These are phyloP conservation scores for Hippocampus abdominalis DNA, from an alignment of 2,113 vertebrate species.

Conservation along the genomic window DNA sequence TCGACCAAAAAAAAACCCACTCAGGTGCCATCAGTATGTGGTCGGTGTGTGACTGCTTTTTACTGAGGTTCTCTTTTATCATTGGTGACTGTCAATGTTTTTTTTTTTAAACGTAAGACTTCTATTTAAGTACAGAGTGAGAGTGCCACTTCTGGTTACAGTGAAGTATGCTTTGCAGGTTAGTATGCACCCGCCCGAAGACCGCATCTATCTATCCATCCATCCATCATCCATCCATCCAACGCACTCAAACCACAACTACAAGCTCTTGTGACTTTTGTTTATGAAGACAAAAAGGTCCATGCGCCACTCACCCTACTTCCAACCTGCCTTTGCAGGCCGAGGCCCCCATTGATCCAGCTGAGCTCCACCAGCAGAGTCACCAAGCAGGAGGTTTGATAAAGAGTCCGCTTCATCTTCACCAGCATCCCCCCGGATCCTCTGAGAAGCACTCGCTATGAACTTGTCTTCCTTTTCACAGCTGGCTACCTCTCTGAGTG, in stretches of 20 bases:
- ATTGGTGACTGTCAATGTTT: too few species aligned
- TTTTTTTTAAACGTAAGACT: too few species aligned
- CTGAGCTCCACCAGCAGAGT: conserved; percentile 56
- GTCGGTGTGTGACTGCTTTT: too few species aligned
- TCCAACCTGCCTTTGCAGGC: conserved; percentile 39
- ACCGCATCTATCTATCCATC: too few species aligned
- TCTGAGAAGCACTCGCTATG: conserved; percentile 12
- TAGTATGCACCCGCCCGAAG: too few species aligned
- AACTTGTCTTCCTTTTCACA: conserved; percentile 16
- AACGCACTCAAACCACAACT: too few species aligned
- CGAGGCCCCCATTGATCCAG: conserved; percentile 50
- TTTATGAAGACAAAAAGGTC: background rate
- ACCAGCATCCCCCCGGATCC: conserved; percentile 15
- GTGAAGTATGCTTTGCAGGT: too few species aligned
- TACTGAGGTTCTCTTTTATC: too few species aligned
- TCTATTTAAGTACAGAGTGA: too few species aligned
- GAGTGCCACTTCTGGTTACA: too few species aligned
- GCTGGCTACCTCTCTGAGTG: conserved; percentile 35
- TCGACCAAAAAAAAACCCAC: background rate
- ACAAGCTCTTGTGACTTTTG: background rate
- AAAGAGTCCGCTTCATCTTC: conserved; percentile 38
- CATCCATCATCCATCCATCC: too few species aligned
- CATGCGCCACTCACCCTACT: conserved; percentile 40
- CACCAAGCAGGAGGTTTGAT: conserved; percentile 51
- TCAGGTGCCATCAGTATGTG: too few species aligned